These are phyloP conservation scores for Platichthys stellatus DNA, from an alignment of 2,113 vertebrate genomes.

Conservation along the genomic window DNA sequence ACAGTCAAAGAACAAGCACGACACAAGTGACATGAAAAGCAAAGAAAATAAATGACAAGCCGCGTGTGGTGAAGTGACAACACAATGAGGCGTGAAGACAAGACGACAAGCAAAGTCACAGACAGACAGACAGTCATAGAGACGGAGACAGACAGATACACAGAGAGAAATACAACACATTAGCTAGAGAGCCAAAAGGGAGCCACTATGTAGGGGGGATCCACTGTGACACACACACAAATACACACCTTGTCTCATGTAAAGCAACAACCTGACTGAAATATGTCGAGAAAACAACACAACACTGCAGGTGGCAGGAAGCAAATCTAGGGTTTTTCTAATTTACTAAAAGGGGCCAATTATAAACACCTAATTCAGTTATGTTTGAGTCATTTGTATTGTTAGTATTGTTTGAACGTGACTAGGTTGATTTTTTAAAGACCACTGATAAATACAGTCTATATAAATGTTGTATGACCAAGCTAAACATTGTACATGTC, in stretches of 20 bases:
- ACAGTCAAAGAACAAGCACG: neutral
- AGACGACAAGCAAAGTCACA: conserved; percentile 34
- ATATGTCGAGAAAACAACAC: conserved; percentile 11
- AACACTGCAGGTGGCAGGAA: neutral
- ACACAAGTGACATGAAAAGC: conserved; percentile 49
- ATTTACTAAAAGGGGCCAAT: neutral
- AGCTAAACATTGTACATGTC: no score
- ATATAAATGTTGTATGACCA: no score
- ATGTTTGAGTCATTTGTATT: no score
- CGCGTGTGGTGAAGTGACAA: conserved; percentile 36
- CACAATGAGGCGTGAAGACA: conserved; percentile 1
- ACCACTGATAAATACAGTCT: no score
- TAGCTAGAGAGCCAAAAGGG: conserved; percentile 76
- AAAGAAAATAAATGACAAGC: conserved; percentile 51
- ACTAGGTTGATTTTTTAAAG: no score
- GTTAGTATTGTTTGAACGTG: no score
- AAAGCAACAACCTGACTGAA: conserved; percentile 23
- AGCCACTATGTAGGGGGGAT: conserved; percentile 70
- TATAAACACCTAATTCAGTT: neutral
- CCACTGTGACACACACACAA: conserved; percentile 73
- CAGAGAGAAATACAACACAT: conserved; percentile 83
- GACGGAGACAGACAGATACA: conserved; percentile 73
- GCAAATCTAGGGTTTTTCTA: neutral
- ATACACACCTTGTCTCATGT: conserved; percentile 47
- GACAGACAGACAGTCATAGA: conserved; percentile 72